These are phyloP conservation scores for Tridacna crocea DNA, from an alignment of 2,888 invertebrate genomes.

Conservation along the genomic window DNA sequence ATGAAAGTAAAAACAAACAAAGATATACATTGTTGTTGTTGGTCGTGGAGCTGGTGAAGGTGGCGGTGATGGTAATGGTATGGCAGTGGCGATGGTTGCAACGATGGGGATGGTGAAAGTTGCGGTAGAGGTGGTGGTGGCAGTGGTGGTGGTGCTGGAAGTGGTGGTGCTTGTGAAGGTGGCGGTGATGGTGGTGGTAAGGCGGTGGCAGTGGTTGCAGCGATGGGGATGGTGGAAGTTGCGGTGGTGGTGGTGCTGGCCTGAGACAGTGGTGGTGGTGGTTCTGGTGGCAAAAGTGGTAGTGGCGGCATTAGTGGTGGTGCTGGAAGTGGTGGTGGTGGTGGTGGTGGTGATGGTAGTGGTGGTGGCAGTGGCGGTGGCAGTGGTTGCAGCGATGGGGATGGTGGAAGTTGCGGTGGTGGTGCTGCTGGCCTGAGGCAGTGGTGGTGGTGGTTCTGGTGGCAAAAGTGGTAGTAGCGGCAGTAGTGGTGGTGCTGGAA, in stretches of 20 bases:
- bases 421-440: background rate
- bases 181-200: too few relatives aligned
- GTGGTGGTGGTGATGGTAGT: slow-evolving; percentile 17
- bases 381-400: slow-evolving; percentile 5
- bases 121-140: too few relatives aligned
- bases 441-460: slow-evolving; percentile 9
- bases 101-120: background rate
- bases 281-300: background rate
- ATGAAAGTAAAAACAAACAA: too few relatives aligned
- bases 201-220: background rate
- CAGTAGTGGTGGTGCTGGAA: background rate
- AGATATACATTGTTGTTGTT: too few relatives aligned
- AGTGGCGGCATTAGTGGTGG: slow-evolving; percentile 16
- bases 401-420: background rate
- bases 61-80: background rate
- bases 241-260: too few relatives aligned
- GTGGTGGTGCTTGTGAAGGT: too few relatives aligned
- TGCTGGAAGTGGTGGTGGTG: slow-evolving; percentile 16
- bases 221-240: too few relatives aligned
- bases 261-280: too few relatives aligned
- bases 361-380: slow-evolving; percentile 11
- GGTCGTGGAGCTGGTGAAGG: too few relatives aligned
- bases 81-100: too few relatives aligned
- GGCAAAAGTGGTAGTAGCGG: slow-evolving; percentile 2
- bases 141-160: too few relatives aligned